Base-by-base conservation (phyloP, 2,888 invertebrate species). In the Epistrophella euchroma region DNA sequence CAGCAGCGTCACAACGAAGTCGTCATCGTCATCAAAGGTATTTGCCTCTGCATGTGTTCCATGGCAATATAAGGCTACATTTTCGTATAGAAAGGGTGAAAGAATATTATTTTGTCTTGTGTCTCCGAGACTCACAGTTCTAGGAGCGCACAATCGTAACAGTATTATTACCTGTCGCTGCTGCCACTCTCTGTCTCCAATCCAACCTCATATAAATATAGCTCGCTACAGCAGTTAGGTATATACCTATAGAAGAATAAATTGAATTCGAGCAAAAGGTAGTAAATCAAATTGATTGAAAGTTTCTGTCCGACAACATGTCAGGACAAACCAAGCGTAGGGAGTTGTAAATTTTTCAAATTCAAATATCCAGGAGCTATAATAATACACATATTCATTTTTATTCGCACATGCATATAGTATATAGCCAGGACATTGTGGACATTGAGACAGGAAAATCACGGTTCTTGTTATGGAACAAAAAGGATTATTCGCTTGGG, bases 281-380 rank as follows among this genome's bases (percentile, higher is more conserved):
- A 83, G 78, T 87, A 87, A 87, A 87, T 87, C 87, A 87, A 83
- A 71, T 88, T 85, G 81, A 85, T 85, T 80, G 55, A 87, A 84
- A 58, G 78, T 86, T 66, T 50, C 64, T 47, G 82, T 82, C 86
- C 77, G 77, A 82, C 77, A 78, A 82, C 70, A 78, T 86, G 86
- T 78, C 86, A 86, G 68, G 71, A 40, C 32, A 56, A 68, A 45
- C 70, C 45, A 43, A 56, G 70, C 68, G 35, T 35, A 74, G 74
- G 45, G 74, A 77, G 71, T 82, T 86, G 77, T 82, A 74, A 78
- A 78, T 86, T 86, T 86, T 78, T 82, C 81, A 86, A 77, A 86
- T 71, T 86, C 86, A 52, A 71, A 83, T 74, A 82, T 82, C 76
- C 68, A 25, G 15, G 1, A 37, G 52, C 50, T 50, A 35, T 35